Conservation (phyloP, 2,888 invertebrate genomes). For the Arenicola marina region DNA sequence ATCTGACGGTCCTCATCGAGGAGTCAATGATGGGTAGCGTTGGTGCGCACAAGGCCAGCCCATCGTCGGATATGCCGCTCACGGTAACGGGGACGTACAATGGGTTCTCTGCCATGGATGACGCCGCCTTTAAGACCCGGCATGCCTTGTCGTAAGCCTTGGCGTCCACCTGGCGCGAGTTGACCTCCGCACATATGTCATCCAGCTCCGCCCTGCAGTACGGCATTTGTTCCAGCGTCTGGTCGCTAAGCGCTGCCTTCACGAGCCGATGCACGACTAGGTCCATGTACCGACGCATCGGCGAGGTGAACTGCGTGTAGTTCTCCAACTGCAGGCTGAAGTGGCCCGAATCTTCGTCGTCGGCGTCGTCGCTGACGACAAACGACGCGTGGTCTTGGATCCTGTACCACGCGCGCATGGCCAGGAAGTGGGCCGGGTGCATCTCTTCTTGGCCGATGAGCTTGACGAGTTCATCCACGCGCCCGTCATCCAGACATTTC, state of each 20-base stretch:
- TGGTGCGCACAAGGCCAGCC: constrained; percentile 36
- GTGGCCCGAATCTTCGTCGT: constrained; percentile 26
- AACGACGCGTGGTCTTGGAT: constrained; percentile 40
- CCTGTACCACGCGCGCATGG: constrained; percentile 35
- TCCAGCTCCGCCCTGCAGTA: constrained; percentile 40
- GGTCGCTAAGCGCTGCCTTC: constrained; percentile 27
- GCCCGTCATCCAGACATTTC: constrained; percentile 33
- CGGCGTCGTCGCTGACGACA: constrained; percentile 29
- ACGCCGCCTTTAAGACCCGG: constrained; percentile 4
- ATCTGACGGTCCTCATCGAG: constrained; percentile 21
- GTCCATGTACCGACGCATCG: constrained; percentile 48
- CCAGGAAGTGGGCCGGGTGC: constrained; percentile 47
- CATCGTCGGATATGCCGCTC: constrained; percentile 35
- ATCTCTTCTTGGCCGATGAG: constrained; percentile 42
- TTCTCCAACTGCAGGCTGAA: constrained; percentile 40
- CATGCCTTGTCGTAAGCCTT: constrained; percentile 9
- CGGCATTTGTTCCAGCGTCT: constrained; percentile 23
- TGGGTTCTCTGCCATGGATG: constrained; percentile 38
- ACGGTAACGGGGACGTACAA: constrained; percentile 42
- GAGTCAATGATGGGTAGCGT: constrained; percentile 19
- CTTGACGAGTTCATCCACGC: constrained; percentile 36
- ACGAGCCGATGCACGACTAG: constrained; percentile 48
- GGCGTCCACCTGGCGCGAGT: neutral
- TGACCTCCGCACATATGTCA: constrained; percentile 32
- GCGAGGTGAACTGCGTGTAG: constrained; percentile 47